Percentiles rank a stretch among this genome's conserved stretches.
phyloP scores from a whole-genome alignment of 1,140 invertebrate genomes.

The Mycetomoellerius zeteki region DNA sequence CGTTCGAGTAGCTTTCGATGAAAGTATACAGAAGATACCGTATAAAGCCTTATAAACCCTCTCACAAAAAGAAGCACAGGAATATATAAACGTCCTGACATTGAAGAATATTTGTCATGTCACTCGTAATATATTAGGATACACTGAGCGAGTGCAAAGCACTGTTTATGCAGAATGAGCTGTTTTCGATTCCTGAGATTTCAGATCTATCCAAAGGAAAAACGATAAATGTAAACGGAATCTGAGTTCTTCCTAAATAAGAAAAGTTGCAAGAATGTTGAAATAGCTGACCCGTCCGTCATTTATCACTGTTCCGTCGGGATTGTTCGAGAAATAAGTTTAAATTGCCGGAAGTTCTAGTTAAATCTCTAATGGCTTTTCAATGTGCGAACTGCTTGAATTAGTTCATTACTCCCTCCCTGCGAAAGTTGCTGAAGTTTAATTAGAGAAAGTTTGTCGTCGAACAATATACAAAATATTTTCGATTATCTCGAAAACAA shows the following conservation, averaged over 20 bases:
- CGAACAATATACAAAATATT: neutral
- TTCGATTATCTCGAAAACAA: neutral
- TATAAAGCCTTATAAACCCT: neutral
- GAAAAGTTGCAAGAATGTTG: conserved; percentile 27
- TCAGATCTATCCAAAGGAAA: neutral
- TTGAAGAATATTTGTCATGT: conserved; percentile 27
- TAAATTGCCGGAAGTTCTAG: conserved; percentile 9
- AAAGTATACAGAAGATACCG: neutral
- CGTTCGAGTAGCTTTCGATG: neutral
- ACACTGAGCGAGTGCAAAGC: neutral
- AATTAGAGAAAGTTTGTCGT: neutral
- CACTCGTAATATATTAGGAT: conserved; percentile 25
- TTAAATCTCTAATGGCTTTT: conserved; percentile 37
- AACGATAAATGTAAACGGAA: conserved; percentile 31
- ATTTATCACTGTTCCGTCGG: conserved; percentile 38
- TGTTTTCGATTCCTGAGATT: conserved; percentile 37
- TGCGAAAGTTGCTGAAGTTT: neutral
- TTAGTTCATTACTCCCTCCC: neutral
- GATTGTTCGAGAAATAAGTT: conserved; percentile 41
- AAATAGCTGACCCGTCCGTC: conserved; percentile 13
- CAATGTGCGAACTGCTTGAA: conserved; percentile 11
- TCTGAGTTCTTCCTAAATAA: conserved; percentile 9
- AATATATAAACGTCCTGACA: conserved; percentile 22
- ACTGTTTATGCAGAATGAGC: conserved; percentile 22
- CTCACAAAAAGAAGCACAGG: neutral